Evolutionary conservation across 2,797 vertebrate genomes (phyloP).

Genomic region (Danio tinwini): DNA sequence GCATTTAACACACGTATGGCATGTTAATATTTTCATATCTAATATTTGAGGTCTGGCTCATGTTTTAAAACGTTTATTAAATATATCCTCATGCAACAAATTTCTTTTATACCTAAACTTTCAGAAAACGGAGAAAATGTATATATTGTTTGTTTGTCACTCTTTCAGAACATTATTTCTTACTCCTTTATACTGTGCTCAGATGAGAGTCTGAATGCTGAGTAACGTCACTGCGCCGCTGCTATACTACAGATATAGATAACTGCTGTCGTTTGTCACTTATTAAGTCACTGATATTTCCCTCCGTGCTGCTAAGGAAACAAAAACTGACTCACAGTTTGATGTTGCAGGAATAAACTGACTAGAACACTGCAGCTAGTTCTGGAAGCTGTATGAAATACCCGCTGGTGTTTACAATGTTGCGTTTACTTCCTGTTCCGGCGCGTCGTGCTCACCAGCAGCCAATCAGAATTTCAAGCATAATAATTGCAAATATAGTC

Average conservation of each 20-base stretch:
- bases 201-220: background rate
- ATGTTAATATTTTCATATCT: too few species aligned
- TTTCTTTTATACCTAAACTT: too few species aligned
- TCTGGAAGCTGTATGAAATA: background rate
- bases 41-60: too few species aligned
- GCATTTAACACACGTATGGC: too few species aligned
- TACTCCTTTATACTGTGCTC: background rate
- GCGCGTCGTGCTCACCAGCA: background rate
- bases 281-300: background rate
- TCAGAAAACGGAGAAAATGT: too few species aligned
- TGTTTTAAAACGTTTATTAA: too few species aligned
- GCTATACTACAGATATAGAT: background rate
- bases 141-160: background rate
- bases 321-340: conserved; percentile 24
- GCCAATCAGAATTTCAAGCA: background rate
- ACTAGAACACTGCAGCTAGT: background rate
- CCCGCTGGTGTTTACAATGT: conserved; percentile 43
- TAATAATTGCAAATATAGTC: background rate
- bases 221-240: background rate
- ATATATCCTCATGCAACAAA: too few species aligned
- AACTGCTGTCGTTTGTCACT: background rate
- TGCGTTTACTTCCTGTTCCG: conserved; percentile 44
- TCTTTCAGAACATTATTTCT: background rate
- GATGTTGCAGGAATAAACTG: background rate
- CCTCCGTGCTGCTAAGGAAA: background rate